Percentiles rank a stretch among this genome's conserved stretches.
Evolutionary conservation across 2,797 vertebrate genomes (phyloP).

Genomic region (Microctenopoma steveboyesi): DNA sequence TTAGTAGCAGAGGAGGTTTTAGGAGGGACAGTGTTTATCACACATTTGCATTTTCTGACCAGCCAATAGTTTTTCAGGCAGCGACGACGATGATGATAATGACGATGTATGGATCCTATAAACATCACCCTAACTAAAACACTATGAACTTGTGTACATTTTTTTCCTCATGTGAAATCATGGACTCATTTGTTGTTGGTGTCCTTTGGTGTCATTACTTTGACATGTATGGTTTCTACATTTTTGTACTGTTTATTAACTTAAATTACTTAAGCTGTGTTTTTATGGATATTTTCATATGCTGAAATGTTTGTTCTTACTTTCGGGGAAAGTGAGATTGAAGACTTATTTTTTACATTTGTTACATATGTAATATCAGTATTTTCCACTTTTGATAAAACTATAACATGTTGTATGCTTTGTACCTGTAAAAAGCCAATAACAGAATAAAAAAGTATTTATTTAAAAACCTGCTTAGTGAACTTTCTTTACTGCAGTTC

Average conservation of each 20-base stretch:
- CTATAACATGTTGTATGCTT: constrained; percentile 99
- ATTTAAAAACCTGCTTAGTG: constrained; percentile 87
- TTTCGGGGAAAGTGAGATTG: constrained; percentile 99
- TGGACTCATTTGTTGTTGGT: constrained; percentile 75
- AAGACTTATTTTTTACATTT: constrained; percentile 98
- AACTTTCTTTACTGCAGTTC: constrained; percentile 8
- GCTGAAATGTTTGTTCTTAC: constrained; percentile 95
- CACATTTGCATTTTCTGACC: constrained; percentile 58
- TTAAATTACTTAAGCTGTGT: constrained; percentile 93
- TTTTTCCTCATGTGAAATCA: constrained; percentile 75
- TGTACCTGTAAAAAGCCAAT: constrained; percentile 99
- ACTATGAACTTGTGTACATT: constrained; percentile 84
- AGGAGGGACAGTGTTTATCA: constrained; percentile 41
- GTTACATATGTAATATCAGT: constrained; percentile 99
- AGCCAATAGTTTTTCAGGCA: constrained; percentile 67
- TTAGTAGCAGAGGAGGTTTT: constrained; percentile 43
- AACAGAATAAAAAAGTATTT: constrained; percentile 99
- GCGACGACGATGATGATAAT: constrained; percentile 69
- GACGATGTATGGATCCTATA: constrained; percentile 73
- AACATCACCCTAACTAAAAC: constrained; percentile 74
- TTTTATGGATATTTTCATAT: constrained; percentile 99
- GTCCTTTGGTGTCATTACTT: constrained; percentile 74
- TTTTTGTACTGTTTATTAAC: constrained; percentile 94
- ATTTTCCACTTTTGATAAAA: constrained; percentile 99
- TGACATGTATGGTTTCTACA: constrained; percentile 88